phyloP scores from a whole-genome alignment of 2,888 invertebrate genomes.

The Leptopilina drosophilae region DNA sequence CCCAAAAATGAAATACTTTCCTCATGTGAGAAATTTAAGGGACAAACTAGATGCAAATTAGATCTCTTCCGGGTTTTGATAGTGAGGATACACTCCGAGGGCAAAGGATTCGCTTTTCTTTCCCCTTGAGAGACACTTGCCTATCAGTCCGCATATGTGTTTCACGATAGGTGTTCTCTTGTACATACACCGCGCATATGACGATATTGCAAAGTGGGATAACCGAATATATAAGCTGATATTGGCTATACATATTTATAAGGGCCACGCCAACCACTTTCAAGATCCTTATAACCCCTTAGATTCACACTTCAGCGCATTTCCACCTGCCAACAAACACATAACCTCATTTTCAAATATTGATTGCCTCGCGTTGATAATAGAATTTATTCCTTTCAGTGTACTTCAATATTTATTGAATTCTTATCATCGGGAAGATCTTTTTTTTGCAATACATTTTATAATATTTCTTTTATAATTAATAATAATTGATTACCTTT shows the following conservation, averaged over 20 bases:
- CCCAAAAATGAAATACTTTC: background rate
- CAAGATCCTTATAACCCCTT: conserved; percentile 15
- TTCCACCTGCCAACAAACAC: conserved; percentile 10
- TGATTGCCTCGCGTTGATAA: conserved; percentile 15
- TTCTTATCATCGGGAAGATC: no score
- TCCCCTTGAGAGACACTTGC: conserved; percentile 52
- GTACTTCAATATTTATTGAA: conserved; percentile 14
- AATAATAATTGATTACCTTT: no score
- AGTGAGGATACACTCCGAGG: conserved; percentile 52
- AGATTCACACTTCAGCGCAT: background rate
- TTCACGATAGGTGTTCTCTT: conserved; percentile 47
- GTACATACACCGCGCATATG: conserved; percentile 48
- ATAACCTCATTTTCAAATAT: conserved; percentile 14
- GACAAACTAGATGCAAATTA: conserved; percentile 71
- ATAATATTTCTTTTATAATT: no score
- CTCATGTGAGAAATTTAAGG: conserved; percentile 61
- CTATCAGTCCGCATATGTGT: conserved; percentile 49
- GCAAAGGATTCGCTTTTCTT: conserved; percentile 64
- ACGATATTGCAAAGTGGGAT: conserved; percentile 65
- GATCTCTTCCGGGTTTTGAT: conserved; percentile 65
- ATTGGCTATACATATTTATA: conserved; percentile 73
- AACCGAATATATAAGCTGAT: conserved; percentile 68
- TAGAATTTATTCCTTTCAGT: background rate
- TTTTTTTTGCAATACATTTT: no score
- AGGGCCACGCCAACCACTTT: conserved; percentile 43